These are phyloP conservation scores for Hemithea aestivaria DNA, from an alignment of 2,888 invertebrate species.

Conservation along the genomic window DNA sequence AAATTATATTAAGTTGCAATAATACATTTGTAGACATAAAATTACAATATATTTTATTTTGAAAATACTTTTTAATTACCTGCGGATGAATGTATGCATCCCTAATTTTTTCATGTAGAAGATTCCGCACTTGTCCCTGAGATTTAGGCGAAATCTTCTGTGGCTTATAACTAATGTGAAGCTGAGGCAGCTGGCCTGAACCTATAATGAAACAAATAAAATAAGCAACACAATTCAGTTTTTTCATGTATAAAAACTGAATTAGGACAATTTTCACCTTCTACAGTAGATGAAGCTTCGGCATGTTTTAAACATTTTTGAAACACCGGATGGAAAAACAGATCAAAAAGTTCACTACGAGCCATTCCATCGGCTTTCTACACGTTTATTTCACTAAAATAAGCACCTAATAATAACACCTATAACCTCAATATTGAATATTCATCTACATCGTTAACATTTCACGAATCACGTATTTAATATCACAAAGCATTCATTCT, in stretches of 20 bases:
- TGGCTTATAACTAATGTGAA: constrained; percentile 99
- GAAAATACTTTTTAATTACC: constrained; percentile 54
- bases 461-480: constrained; percentile 2
- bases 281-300: constrained; percentile 55
- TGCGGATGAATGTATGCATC: constrained; percentile 98
- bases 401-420: constrained; percentile 48
- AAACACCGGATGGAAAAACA: constrained; percentile 76
- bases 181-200: constrained; percentile 87
- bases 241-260: constrained; percentile 42
- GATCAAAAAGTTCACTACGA: constrained; percentile 73
- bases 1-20: no score
- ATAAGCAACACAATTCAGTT: constrained; percentile 42
- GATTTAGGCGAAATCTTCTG: constrained; percentile 99
- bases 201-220: constrained; percentile 38
- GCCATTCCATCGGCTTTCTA: constrained; percentile 59
- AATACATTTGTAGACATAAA: no score
- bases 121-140: constrained; percentile 93
- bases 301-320: constrained; percentile 77
- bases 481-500: constrained; percentile 20
- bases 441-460: constrained; percentile 40
- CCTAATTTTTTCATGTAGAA: constrained; percentile 97
- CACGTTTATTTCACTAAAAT: constrained; percentile 50
- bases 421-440: constrained; percentile 61
- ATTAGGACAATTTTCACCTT: constrained; percentile 47
- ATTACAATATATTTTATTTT: no score